Evolutionary conservation across 2,113 vertebrate species (phyloP), one percentile per base, ranked within the genome.

Genomic region (Xiphophorus maculatus): DNA sequence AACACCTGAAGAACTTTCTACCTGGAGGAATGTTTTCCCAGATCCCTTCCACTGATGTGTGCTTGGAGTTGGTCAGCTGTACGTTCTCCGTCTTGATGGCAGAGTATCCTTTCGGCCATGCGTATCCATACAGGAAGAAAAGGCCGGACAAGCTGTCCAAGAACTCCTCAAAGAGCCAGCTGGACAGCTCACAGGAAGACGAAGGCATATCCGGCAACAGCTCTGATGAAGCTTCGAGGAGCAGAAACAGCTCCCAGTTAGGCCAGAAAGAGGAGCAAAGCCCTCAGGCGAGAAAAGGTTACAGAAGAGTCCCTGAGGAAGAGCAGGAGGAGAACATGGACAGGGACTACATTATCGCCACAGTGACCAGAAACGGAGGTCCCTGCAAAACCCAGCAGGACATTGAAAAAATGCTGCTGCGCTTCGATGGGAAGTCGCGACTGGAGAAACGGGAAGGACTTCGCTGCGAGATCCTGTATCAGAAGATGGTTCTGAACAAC

Each of bases 61-160:
- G 77, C 37, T 32, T 54, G 32, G 70, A 90, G 5, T 40, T 95
- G 29, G 73, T 66, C 29, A 81, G 76, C 30, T 95, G 93, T 77
- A 93, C 89, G 0, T 93, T 95, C 60, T 90, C 89, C 0, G 77
- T 91, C 61, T 75, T 95, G 68, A 94, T 94, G 92, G 91, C 85
- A 0, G 87, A 95, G 22, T 94, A 95, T 70, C 93, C 93, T 0
- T 92, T 84, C 22, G 69, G 86, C 30, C 75, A 90, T 1, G 12
- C 42, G 0, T 67, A 84, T 70, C 33, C 81, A 0, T 58, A 87
- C 54, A 66, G 64, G 13, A 91, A 69, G 17, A 80, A 87, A 71
- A 86, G 63, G 35, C 35, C 68, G 0, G 72, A 82, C 28, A 80
- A 73, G 63, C 22, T 71, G 19, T 11, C 40, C 4, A 75, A 86